phyloP scores from a whole-genome alignment of 2,113 vertebrate species.

The Paramormyrops kingsleyae region DNA sequence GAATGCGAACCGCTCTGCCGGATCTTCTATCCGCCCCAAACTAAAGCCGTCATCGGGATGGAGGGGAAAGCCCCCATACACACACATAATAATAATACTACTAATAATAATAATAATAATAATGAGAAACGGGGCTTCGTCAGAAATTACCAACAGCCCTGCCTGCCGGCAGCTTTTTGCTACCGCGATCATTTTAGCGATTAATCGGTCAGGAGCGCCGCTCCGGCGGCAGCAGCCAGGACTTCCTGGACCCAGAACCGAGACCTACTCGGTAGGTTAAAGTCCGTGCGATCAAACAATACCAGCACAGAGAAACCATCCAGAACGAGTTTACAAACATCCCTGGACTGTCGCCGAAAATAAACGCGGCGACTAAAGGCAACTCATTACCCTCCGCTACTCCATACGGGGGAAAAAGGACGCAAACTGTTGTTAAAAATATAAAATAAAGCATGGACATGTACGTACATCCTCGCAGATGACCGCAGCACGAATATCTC shows the following conservation, averaged over 20 bases:
- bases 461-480: neutral
- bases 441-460: neutral
- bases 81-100: neutral
- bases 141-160: neutral
- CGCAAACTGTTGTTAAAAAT: neutral
- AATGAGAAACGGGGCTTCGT: neutral
- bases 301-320: neutral
- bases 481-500: neutral
- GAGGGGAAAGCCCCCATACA: neutral
- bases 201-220: neutral
- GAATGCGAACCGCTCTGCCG: constrained; percentile 79
- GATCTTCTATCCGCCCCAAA: constrained; percentile 1
- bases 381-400: constrained; percentile 6
- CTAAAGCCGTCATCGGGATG: neutral
- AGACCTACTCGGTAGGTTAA: neutral
- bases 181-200: neutral
- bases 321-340: neutral
- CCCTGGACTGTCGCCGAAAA: neutral
- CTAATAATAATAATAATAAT: neutral
- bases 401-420: neutral
- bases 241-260: neutral
- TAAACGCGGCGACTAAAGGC: constrained; percentile 3
- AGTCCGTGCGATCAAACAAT: neutral
- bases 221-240: neutral
- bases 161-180: neutral